Conservation (phyloP, 2,797 vertebrate genomes). For the Halcyon smyrnensis region DNA sequence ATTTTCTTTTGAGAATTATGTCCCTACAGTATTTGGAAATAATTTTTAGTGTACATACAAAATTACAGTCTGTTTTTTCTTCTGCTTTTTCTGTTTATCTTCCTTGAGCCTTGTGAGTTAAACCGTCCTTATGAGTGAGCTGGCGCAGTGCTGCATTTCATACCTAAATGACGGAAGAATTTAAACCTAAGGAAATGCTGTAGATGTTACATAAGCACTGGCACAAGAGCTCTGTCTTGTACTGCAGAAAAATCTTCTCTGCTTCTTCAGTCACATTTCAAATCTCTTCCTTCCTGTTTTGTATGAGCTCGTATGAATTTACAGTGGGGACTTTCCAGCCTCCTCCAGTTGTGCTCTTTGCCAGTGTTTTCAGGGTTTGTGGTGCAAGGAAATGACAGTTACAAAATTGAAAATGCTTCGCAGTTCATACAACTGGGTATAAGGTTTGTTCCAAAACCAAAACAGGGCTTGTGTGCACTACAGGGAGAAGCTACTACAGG, state of each 20-base stretch:
- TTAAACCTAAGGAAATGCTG: background rate
- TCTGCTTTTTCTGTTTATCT: background rate
- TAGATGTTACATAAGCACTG: background rate
- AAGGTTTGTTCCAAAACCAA: background rate
- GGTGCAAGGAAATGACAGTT: background rate
- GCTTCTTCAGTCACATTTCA: background rate
- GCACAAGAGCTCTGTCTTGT: background rate
- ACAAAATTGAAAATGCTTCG: background rate
- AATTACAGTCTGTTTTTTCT: background rate
- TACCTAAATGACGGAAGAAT: background rate
- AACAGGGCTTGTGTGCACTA: background rate
- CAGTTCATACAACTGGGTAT: background rate
- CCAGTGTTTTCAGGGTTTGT: background rate
- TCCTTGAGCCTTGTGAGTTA: background rate
- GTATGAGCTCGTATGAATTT: rapidly evolving
- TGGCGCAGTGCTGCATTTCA: background rate
- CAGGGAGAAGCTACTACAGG: background rate
- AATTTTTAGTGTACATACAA: background rate
- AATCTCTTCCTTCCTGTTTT: background rate
- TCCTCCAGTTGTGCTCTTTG: background rate
- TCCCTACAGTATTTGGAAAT: background rate
- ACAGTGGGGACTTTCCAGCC: rapidly evolving
- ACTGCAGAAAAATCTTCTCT: background rate
- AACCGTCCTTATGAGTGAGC: background rate
- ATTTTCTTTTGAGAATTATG: background rate